A percentile compares a stretch with the other conserved stretches of the same genome.
Evolutionary conservation across 2,113 vertebrate species (phyloP).

Genomic region (Gymnogyps californianus): DNA sequence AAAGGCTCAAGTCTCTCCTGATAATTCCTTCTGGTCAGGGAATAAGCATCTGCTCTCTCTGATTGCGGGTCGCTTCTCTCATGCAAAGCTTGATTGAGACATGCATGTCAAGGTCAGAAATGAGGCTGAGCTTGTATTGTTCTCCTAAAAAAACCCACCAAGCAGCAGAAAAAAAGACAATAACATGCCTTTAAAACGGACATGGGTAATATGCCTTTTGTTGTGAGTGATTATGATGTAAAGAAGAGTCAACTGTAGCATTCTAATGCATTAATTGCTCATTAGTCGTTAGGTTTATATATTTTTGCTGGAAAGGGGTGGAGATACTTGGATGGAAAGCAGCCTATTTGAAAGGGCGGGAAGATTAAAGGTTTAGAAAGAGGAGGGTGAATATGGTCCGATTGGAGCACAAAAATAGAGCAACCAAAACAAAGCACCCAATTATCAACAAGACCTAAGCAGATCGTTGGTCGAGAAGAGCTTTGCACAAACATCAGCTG

Average conservation of each 20-base stretch:
- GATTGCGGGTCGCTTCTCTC: background rate
- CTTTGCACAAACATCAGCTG: background rate
- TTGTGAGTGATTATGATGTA: background rate
- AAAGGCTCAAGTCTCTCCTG: background rate
- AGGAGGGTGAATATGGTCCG: background rate
- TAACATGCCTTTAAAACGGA: background rate
- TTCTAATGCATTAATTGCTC: background rate
- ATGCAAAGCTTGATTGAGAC: background rate
- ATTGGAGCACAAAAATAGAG: background rate
- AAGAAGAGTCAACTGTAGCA: background rate
- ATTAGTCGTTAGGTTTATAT: background rate
- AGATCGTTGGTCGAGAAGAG: accelerated
- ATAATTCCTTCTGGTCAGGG: background rate
- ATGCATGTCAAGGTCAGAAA: background rate
- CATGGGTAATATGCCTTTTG: background rate
- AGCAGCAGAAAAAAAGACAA: background rate
- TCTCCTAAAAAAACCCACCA: background rate
- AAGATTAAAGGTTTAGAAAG: background rate
- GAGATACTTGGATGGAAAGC: background rate
- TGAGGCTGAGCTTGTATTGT: background rate
- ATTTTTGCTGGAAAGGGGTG: background rate
- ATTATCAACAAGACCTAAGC: background rate
- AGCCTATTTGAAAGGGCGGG: background rate
- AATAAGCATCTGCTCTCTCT: background rate
- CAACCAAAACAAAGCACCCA: background rate